phyloP scores from a whole-genome alignment of 2,113 vertebrate genomes.

The Coreoperca whiteheadi region DNA sequence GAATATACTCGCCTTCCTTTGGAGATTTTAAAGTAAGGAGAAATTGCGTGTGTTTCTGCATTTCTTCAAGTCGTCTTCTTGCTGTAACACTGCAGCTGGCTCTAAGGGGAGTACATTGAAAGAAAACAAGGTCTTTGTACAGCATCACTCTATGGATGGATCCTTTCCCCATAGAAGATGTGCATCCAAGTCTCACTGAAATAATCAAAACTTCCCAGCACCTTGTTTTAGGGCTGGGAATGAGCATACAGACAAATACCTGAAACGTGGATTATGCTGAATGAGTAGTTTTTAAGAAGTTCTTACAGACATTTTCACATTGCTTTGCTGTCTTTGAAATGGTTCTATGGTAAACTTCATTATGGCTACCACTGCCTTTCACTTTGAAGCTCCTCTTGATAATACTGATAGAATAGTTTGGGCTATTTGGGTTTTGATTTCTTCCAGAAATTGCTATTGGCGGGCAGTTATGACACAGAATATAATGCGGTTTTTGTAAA shows the following conservation, averaged over 20 bases:
- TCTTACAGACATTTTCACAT: neutral
- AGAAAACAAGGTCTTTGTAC: neutral
- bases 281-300: neutral
- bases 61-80: neutral
- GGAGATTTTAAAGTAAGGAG: neutral
- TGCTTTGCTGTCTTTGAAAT: constrained; percentile 2
- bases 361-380: neutral
- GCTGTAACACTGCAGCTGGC: neutral
- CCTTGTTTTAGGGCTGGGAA: neutral
- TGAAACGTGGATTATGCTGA: neutral
- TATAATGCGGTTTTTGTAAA: neutral
- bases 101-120: neutral
- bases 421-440: neutral
- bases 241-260: neutral
- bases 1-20: neutral
- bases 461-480: neutral
- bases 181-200: neutral
- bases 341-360: neutral
- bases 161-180: neutral
- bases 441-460: neutral
- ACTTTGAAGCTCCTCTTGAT: neutral
- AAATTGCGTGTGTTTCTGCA: neutral
- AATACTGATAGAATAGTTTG: neutral
- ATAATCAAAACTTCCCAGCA: neutral
- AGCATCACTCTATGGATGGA: neutral